These are phyloP conservation scores for Boloria euphrosyne DNA, from an alignment of 2,888 invertebrate species.

Conservation along the genomic window DNA sequence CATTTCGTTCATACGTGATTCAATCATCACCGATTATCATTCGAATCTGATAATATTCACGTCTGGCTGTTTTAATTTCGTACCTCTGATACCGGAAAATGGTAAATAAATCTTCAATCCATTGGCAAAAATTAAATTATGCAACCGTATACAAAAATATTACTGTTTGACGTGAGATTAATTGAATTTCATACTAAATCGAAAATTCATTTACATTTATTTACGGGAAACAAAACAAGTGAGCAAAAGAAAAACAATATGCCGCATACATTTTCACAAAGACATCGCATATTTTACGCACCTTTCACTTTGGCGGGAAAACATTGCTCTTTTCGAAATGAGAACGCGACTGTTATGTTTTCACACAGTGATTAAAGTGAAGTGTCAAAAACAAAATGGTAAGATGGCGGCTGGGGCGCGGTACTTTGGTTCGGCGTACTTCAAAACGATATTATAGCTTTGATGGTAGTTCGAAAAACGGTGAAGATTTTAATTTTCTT, in stretches of 20 bases:
- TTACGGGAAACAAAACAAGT: conserved; percentile 15
- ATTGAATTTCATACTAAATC: conserved; percentile 34
- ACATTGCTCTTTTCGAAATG: conserved; percentile 76
- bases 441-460: conserved; percentile 60
- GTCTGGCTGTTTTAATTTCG: conserved; percentile 60
- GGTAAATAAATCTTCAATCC: conserved; percentile 64
- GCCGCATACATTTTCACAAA: conserved; percentile 46
- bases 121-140: conserved; percentile 62
- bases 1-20: conserved; percentile 63
- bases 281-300: conserved; percentile 56
- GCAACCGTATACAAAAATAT: conserved; percentile 47
- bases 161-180: conserved; percentile 36
- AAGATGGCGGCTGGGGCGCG: conserved; percentile 52
- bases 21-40: conserved; percentile 62
- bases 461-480: conserved; percentile 64
- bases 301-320: conserved; percentile 55
- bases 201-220: conserved; percentile 8
- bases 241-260: conserved; percentile 44
- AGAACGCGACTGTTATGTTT: conserved; percentile 73
- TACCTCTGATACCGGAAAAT: conserved; percentile 58
- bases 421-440: conserved; percentile 51
- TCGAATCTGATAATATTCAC: conserved; percentile 60
- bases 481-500: conserved; percentile 66
- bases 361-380: conserved; percentile 80
- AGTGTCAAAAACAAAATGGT: conserved; percentile 80